Base-by-base conservation (phyloP, 23 tunicate genomes). In the Trididemnum miniatum region DNA sequence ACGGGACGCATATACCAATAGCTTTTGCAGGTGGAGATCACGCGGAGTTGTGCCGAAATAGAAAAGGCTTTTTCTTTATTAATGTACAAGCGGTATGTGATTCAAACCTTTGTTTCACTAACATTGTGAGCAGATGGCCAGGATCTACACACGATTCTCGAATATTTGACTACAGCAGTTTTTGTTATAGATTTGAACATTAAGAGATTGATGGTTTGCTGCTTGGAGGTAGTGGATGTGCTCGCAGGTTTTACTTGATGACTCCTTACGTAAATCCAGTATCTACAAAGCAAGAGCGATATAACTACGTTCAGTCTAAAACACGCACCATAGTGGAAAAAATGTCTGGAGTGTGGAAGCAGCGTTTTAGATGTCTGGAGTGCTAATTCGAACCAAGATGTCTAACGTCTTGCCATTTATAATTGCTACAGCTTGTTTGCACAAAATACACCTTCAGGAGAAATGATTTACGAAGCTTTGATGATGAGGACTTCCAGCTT, bases 81-180 rank as follows among this genome's bases (percentile, higher is more conserved):
- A 89, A 83, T 77, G 87, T 83, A 2, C 94, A 89, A 34, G 90
- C 90, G 22, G 79, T 84, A n/a, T 79, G 89, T 72, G 82, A 84
- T 37, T 27, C 89, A 22, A 44, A 79, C 33, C 59, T 76, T 59
- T 59, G 24, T n/a, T 79, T 89, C 63, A 89, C 89, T 5, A 79
- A 84, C 60, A 32, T 84, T 59, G 95, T 89, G n/a, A 25, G 31
- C 36, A 40, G 95, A 2, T 89, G 89, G 95, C 76, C 77, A 18
- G 95, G 95, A 27, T 89, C 95, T 20, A 75, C 82, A 28, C 89
- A 79, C 52, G 89, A 89, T 51, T 35, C 81, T 54, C 39, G 85
- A 36, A 89, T 89, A 2, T 79, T 89, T 65, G 82, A 80, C 77
- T 72, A 84, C 71, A 35, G 77, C 59, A 1, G 9, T 4, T 49